Conservation (phyloP, 1,140 invertebrate species). For the Drosophila novamexicana region DNA sequence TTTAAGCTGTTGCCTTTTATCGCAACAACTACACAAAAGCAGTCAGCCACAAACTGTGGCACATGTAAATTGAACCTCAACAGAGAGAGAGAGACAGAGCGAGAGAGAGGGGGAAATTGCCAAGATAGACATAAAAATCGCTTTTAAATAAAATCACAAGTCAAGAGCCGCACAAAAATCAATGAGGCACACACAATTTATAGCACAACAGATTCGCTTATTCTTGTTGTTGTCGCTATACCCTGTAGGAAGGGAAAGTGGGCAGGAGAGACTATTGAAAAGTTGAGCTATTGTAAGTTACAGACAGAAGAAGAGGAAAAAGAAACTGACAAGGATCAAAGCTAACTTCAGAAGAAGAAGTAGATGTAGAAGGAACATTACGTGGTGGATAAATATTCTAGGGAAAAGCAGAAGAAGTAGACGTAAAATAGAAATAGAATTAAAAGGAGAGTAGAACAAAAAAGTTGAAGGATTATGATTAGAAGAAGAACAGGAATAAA, state of each 20-base stretch:
- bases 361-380: background rate
- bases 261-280: background rate
- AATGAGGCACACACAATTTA: conserved; percentile 67
- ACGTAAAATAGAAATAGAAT: background rate
- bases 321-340: background rate
- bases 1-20: conserved; percentile 43
- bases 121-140: conserved; percentile 48
- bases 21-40: conserved; percentile 27
- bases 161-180: conserved; percentile 49
- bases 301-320: background rate
- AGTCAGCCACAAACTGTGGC: conserved; percentile 16
- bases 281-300: background rate
- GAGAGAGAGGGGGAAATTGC: background rate
- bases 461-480: background rate
- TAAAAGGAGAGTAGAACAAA: background rate
- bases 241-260: conserved; percentile 19
- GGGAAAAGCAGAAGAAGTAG: background rate
- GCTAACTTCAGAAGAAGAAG: background rate
- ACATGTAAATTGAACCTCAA: conserved; percentile 49
- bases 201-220: conserved; percentile 40
- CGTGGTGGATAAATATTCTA: background rate
- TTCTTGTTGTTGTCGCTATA: conserved; percentile 9
- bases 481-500: too few species aligned
- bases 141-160: conserved; percentile 67
- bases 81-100: background rate